Conservation (phyloP, 1,140 invertebrate genomes). For the Listronotus bonariensis region DNA sequence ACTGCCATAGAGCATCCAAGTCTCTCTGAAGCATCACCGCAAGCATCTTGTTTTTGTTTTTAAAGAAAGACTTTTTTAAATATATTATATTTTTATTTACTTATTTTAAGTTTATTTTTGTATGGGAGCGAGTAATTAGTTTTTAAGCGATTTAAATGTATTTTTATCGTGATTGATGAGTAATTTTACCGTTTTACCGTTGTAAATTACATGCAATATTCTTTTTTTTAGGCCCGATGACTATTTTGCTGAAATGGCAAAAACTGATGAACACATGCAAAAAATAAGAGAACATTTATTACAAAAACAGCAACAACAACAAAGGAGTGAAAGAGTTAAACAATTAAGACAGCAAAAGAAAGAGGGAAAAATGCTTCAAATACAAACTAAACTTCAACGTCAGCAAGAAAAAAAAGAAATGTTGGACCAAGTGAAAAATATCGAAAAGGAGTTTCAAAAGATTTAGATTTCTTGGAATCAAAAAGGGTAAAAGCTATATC, state of each 20-base stretch:
- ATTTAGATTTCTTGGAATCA: conserved; percentile 84
- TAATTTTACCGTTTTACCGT: too few relatives aligned
- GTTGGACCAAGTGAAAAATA: conserved; percentile 86
- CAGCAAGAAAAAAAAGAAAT: conserved; percentile 78
- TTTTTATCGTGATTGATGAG: too few relatives aligned
- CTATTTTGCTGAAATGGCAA: conserved; percentile 99
- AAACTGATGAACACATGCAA: conserved; percentile 97
- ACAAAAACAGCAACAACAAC: conserved; percentile 80
- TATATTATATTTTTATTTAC: too few relatives aligned
- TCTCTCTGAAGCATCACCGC: too few relatives aligned
- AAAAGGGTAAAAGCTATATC: conserved; percentile 61
- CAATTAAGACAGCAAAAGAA: conserved; percentile 90
- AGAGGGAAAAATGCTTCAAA: conserved; percentile 84
- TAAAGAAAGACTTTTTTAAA: too few relatives aligned
- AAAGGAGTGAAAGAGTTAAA: conserved; percentile 85
- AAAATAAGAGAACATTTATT: conserved; percentile 86
- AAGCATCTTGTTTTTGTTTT: too few relatives aligned
- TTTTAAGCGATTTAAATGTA: too few relatives aligned
- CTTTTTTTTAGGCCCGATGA: conserved; percentile 75
- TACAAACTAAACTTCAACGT: conserved; percentile 80
- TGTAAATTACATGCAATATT: too few relatives aligned
- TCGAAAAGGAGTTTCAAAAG: conserved; percentile 77
- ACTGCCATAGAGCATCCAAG: too few relatives aligned
- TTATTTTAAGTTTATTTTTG: too few relatives aligned
- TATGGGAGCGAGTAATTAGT: too few relatives aligned